A percentile compares a stretch with the other conserved stretches of the same genome.
phyloP scores from a whole-genome alignment of 2,113 vertebrate species.

The Muscicapa adusta region DNA sequence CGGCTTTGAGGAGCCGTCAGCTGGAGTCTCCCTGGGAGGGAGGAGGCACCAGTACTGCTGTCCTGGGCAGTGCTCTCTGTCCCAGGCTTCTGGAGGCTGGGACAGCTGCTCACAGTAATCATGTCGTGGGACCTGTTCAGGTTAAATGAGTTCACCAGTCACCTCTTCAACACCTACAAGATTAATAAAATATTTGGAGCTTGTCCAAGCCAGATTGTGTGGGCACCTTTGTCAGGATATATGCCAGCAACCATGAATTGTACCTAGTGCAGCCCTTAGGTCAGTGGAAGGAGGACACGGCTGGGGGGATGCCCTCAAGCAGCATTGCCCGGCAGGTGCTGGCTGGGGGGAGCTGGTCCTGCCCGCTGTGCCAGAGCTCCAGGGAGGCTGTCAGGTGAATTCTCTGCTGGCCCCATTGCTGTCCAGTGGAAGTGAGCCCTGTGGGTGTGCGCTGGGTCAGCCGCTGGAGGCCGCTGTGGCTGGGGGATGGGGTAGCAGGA shows the following conservation, averaged over 20 bases:
- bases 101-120: background rate
- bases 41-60: accelerated
- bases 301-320: accelerated
- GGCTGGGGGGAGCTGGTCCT: background rate
- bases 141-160: background rate
- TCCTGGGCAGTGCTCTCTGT: background rate
- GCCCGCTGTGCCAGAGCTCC: background rate
- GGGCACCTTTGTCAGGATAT: background rate
- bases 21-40: background rate
- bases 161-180: background rate
- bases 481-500: background rate
- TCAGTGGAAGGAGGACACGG: background rate
- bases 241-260: accelerated
- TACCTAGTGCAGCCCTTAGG: background rate
- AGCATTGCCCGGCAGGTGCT: background rate
- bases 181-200: background rate
- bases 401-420: background rate
- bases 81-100: background rate
- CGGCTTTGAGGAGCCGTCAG: background rate
- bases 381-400: accelerated
- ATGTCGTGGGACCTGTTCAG: accelerated
- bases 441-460: background rate
- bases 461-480: background rate
- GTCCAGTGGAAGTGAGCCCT: no score
- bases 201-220: background rate